phyloP scores from a whole-genome alignment of 2,113 vertebrate genomes.

The Chloropsis cyanopogon region DNA sequence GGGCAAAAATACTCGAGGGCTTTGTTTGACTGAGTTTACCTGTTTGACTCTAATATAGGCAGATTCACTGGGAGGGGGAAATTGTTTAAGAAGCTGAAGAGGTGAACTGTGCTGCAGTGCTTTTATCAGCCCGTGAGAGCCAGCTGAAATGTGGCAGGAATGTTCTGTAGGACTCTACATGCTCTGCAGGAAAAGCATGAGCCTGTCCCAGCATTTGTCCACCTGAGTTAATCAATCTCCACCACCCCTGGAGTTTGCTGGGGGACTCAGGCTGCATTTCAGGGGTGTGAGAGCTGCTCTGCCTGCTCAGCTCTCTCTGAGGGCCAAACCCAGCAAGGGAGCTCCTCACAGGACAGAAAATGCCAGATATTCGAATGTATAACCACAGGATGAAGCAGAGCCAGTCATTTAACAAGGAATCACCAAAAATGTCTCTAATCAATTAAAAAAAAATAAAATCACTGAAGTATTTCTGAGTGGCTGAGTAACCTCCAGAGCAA shows the following conservation, averaged over 20 bases:
- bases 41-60: background rate
- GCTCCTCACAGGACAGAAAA: background rate
- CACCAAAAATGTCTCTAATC: slow-evolving; percentile 31
- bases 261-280: background rate
- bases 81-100: background rate
- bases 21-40: background rate
- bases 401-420: slow-evolving; percentile 23
- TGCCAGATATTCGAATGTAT: background rate
- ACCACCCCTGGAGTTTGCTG: background rate
- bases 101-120: background rate
- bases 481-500: slow-evolving; percentile 48
- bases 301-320: background rate
- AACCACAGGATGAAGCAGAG: background rate
- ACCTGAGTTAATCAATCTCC: background rate
- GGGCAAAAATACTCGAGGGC: background rate
- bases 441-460: background rate
- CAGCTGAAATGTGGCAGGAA: background rate
- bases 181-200: background rate
- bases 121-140: background rate
- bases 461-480: slow-evolving; percentile 45
- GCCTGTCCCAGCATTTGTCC: background rate
- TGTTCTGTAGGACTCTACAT: background rate
- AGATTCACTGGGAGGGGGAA: background rate
- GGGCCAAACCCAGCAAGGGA: background rate
- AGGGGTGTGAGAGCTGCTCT: background rate